Evolutionary conservation across 2,888 invertebrate genomes (phyloP).

Genomic region (Drosophila vallismaia): DNA sequence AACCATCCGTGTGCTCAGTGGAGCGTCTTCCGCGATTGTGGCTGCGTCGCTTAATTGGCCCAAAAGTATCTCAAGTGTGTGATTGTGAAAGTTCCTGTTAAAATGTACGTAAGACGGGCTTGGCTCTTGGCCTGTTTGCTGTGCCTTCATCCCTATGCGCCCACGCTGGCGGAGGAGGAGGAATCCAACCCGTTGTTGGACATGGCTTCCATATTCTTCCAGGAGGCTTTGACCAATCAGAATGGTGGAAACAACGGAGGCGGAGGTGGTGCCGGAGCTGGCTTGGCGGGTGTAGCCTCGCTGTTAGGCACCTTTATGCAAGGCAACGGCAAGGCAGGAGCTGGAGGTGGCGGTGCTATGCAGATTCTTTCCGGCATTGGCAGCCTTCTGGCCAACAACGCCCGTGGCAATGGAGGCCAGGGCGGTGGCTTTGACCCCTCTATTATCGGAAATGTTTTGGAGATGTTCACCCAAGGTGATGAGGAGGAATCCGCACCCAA

Average conservation of each 20-base stretch:
- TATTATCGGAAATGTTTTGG: conserved; percentile 86
- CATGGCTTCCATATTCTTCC: conserved; percentile 88
- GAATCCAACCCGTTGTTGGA: conserved; percentile 88
- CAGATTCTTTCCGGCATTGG: conserved; percentile 83
- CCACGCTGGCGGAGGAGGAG: conserved; percentile 81
- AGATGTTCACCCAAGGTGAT: conserved; percentile 84
- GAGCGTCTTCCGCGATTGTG: conserved; percentile 57
- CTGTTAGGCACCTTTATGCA: conserved; percentile 89
- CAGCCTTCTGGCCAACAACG: conserved; percentile 79
- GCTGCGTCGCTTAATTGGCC: conserved; percentile 72
- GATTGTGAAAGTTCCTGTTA: conserved; percentile 81
- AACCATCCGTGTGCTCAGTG: conserved; percentile 60
- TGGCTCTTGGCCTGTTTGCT: conserved; percentile 75
- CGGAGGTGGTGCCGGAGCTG: conserved; percentile 84
- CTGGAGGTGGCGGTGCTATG: conserved; percentile 79
- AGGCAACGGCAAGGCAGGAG: conserved; percentile 84
- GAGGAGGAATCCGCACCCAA: conserved; percentile 55
- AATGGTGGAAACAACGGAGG: conserved; percentile 79
- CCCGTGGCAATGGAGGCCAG: conserved; percentile 78
- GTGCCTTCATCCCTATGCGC: conserved; percentile 77
- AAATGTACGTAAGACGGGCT: conserved; percentile 78
- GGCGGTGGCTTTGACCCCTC: conserved; percentile 86
- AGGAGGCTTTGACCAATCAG: conserved; percentile 85
- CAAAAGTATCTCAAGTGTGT: conserved; percentile 71
- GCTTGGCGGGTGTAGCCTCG: conserved; percentile 86